A percentile compares a stretch with the other conserved stretches of the same genome.
Evolutionary conservation across 2,888 invertebrate species (phyloP).

Genomic region (Frankliniella fusca): DNA sequence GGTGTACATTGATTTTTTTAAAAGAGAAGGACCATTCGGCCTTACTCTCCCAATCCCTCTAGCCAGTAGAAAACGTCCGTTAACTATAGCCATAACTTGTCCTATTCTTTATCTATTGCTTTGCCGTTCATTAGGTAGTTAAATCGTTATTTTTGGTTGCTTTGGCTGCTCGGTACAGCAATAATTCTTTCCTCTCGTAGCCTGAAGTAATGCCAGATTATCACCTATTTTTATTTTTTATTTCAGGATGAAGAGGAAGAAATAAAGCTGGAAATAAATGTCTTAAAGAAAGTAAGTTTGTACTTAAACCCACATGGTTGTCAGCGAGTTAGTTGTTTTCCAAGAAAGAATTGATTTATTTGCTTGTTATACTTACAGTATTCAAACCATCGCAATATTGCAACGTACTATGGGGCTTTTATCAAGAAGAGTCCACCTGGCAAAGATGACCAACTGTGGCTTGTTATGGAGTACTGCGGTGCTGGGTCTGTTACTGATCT

Average conservation of each 20-base stretch:
- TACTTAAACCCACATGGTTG: not conserved
- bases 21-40: too few species aligned
- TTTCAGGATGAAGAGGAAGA: conserved; percentile 96
- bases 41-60: too few species aligned
- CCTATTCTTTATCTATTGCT: too few species aligned
- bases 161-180: too few species aligned
- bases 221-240: conserved; percentile 32
- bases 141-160: too few species aligned
- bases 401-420: conserved; percentile 99
- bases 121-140: too few species aligned
- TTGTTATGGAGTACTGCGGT: conserved; percentile 99
- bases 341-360: not conserved
- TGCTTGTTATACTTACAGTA: conserved; percentile 55
- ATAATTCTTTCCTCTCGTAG: too few species aligned
- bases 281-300: conserved; percentile 76
- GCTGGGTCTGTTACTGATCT: conserved; percentile 98
- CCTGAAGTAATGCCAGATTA: not conserved
- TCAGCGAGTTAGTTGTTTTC: not conserved
- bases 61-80: too few species aligned
- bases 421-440: conserved; percentile 98
- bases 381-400: conserved; percentile 98
- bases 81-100: too few species aligned
- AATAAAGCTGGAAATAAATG: conserved; percentile 99
- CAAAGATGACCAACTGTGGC: conserved; percentile 98
- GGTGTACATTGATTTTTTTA: too few species aligned